These are phyloP conservation scores for Trichonephila clavata DNA, from an alignment of 1,140 invertebrate species.

Conservation along the genomic window DNA sequence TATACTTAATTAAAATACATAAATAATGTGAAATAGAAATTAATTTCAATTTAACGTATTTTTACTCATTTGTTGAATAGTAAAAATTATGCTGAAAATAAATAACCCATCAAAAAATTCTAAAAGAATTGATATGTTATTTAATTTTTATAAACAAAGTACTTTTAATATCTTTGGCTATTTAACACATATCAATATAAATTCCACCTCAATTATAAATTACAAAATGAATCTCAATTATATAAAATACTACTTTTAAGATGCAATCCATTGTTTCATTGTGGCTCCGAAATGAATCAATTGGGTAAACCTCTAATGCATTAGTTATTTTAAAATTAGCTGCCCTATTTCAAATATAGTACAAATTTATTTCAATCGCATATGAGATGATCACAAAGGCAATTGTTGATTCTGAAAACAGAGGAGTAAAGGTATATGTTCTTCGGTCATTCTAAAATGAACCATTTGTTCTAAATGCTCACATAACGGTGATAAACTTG, in stretches of 20 bases:
- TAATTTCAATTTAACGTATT: too few relatives aligned
- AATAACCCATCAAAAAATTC: too few relatives aligned
- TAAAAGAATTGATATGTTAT: too few relatives aligned
- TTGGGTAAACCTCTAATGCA: not conserved
- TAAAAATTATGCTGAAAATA: too few relatives aligned
- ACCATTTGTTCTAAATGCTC: not conserved
- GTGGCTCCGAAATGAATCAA: not conserved
- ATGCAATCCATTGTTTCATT: not conserved
- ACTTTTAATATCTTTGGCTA: too few relatives aligned
- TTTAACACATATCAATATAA: too few relatives aligned
- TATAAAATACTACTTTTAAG: not conserved
- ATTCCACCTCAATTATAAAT: too few relatives aligned
- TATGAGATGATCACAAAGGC: not conserved
- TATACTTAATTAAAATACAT: too few relatives aligned
- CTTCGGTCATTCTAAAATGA: not conserved
- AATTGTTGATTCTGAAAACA: not conserved
- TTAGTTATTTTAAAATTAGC: not conserved
- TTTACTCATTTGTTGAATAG: too few relatives aligned
- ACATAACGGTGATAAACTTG: not conserved
- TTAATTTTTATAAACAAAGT: too few relatives aligned
- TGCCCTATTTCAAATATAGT: not conserved
- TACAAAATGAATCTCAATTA: not conserved
- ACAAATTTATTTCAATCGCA: not conserved
- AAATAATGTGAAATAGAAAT: too few relatives aligned
- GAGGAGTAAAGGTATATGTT: not conserved